Base-by-base conservation (phyloP, 1,140 invertebrate genomes). In the Carcinoscorpius rotundicauda region DNA sequence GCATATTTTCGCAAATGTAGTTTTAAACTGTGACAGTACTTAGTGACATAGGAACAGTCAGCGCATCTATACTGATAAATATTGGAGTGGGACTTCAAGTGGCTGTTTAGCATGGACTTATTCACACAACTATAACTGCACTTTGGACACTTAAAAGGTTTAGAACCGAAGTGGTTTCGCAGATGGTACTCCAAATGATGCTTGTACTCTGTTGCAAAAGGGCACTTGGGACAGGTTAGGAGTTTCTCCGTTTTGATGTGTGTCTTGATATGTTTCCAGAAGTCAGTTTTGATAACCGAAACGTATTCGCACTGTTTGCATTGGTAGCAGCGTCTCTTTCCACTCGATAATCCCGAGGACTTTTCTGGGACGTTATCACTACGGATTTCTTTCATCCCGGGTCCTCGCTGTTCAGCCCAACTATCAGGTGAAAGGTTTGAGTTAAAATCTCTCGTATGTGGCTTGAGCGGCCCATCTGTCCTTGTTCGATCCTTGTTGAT, bases 51-150 rank as follows among this genome's bases (percentile, higher is more conserved):
- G n/a, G 84, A 86, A 75, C 97, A 99, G 73, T 97, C 88, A 0
- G 85, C 80, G 75, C 97, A 99, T 49, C 91, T 83, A 75, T 97
- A 99, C 73, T 97, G 96, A 73, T 98, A 98, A 0, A 98, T 79
- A 67, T 91, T 94, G 0, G 93, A 97, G 76, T 99, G 97, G 0
- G 92, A 97, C 75, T 99, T 99, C 71, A 97, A 83, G 73, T 99
- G 97, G 0, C 93, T 97, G 75, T 97, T 98, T 8, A 99, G 80
- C 97, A 99, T 99, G 0, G 95, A 98, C 75, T 99, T 98, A 78
- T 98, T 99, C 4, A 99, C 96, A 74, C 97, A 99, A 0, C 86
- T 84, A 73, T 97, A 98, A 9, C 83, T 82, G 77, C 93, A 97
- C 71, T 95, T 88, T 61, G 83, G 80, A 76, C 97, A 99, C 74